These are phyloP conservation scores for Paramacrobiotus metropolitanus DNA, from an alignment of 1,140 invertebrate species.

Conservation along the genomic window DNA sequence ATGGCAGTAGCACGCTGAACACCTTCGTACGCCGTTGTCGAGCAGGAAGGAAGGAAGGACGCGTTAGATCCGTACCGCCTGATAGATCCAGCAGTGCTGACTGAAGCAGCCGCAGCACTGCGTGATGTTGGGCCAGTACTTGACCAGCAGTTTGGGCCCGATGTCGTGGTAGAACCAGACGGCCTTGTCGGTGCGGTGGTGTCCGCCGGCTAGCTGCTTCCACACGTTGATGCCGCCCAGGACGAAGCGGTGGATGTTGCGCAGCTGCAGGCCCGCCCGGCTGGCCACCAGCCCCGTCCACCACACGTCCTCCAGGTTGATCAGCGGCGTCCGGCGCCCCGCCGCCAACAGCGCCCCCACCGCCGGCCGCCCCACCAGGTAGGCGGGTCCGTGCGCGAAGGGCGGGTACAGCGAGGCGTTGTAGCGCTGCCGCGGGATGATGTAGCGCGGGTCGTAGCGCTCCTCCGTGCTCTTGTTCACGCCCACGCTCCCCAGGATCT, in stretches of 20 bases:
- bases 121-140: neutral
- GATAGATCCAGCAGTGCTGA: too few species aligned
- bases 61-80: too few species aligned
- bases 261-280: neutral
- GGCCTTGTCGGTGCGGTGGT: neutral
- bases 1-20: too few species aligned
- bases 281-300: neutral
- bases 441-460: neutral
- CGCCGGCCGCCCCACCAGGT: neutral
- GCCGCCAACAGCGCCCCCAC: neutral
- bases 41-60: too few species aligned
- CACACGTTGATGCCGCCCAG: neutral
- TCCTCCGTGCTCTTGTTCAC: neutral
- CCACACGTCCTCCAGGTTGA: slow-evolving; percentile 1
- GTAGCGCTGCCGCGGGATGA: neutral
- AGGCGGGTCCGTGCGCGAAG: neutral
- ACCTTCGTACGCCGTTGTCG: too few species aligned
- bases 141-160: neutral
- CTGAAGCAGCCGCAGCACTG: neutral
- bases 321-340: neutral
- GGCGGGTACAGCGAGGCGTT: neutral
- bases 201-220: neutral
- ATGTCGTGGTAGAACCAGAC: neutral
- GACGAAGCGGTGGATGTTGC: neutral
- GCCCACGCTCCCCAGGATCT: neutral